Evolutionary conservation across 92 coral and sea anemone species (phyloP), one percentile per base, ranked within the genome.

Genomic region (Parazoanthus atlanticus): DNA sequence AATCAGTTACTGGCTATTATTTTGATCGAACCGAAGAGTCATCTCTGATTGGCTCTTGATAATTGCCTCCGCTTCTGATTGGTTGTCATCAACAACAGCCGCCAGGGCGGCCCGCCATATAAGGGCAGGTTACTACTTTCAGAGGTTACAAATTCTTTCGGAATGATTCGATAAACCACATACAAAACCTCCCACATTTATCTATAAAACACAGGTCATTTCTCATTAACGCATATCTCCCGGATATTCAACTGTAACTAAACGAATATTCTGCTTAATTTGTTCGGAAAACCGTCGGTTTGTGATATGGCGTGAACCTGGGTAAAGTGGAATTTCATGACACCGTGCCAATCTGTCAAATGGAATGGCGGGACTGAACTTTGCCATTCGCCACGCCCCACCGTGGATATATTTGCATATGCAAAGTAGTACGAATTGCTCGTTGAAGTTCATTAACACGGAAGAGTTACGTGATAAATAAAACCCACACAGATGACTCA

Each of bases 61-160:
- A 75, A 85, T 93, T 96, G 92, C 91, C 86, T 95, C 91, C 82
- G 58, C 43, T 43, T 56, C 86, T 88, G 89, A 97, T 97, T 97
- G 99, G 99, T 90, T 84, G 95, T 93, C 85, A 90, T 91, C 94
- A 91, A 97, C 93, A 95, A 97, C 99, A 95, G 91, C 96, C 89
- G 90, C 94, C 92, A 83, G 89, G 91, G 94, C 94, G 84, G 87
- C 88, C 72, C 66, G 88, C 99, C 99, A 92, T 87, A 95, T 94
- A 97, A 91, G 99, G 99, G 92, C 95, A 93, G 86, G 96, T 97
- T 97, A 97, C 99, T 97, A 97, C 99, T 95, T 97, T 97, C 92
- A 90, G 98, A 90, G 78, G 95, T 94, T 95, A 94, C 97, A 92
- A 94, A 97, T 93, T 94, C 92, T 90, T 94, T 92, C 95, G 95